Evolutionary conservation across 2,888 invertebrate genomes (phyloP).

Genomic region (Pelosia muscerda): DNA sequence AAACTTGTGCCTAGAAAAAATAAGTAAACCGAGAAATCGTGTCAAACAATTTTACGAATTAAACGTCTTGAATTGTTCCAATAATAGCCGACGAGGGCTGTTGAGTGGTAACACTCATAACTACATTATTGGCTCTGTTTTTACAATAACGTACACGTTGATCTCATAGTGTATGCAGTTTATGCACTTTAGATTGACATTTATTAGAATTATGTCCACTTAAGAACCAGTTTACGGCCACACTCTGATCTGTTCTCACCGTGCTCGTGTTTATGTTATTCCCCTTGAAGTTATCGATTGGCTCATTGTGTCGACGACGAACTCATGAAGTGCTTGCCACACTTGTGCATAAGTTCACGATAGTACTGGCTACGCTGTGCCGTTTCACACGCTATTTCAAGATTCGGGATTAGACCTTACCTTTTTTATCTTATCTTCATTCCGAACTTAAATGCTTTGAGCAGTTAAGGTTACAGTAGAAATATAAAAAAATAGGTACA

Average conservation of each 20-base stretch:
- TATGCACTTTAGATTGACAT: not conserved
- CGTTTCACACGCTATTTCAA: not conserved
- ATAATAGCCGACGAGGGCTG: not conserved
- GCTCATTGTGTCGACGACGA: not conserved
- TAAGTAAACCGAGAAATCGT: too few relatives aligned
- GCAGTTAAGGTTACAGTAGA: not conserved
- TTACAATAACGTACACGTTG: not conserved
- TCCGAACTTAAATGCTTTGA: not conserved
- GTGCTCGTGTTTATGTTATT: not conserved
- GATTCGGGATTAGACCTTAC: not conserved
- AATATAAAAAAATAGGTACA: not conserved
- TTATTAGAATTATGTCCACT: conserved; percentile 3
- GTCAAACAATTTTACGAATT: too few relatives aligned
- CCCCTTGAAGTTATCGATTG: conserved; percentile 10
- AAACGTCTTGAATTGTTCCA: not conserved
- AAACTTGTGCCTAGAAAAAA: too few relatives aligned
- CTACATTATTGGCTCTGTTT: not conserved
- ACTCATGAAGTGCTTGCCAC: not conserved
- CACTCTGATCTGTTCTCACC: not conserved
- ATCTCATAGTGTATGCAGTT: not conserved
- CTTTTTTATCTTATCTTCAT: conserved; percentile 2
- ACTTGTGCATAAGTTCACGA: not conserved
- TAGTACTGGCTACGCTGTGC: not conserved
- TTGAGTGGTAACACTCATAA: too few relatives aligned
- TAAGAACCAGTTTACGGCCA: not conserved